Percentiles rank a stretch among this genome's conserved stretches.
Evolutionary conservation across 2,797 vertebrate genomes (phyloP).

Genomic region (Prunella strophiata): DNA sequence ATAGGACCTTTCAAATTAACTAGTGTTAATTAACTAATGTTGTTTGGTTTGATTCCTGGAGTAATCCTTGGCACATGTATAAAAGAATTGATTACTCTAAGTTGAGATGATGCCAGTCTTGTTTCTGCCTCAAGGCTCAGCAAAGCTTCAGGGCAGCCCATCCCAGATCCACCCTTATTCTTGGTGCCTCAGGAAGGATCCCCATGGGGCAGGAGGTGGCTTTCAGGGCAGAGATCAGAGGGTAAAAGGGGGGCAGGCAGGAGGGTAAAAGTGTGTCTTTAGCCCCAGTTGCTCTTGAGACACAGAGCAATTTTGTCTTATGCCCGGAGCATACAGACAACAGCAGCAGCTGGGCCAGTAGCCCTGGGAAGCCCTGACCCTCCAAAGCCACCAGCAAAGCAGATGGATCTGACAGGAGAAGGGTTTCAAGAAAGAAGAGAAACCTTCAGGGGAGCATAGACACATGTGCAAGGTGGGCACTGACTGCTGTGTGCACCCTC

Average conservation of each 20-base stretch:
- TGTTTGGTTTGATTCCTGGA: not conserved
- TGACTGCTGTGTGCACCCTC: not conserved
- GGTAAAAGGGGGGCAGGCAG: too few species aligned
- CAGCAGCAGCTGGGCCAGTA: not conserved
- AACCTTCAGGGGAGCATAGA: not conserved
- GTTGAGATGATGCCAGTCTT: not conserved
- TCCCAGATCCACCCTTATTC: not conserved
- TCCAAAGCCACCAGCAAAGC: not conserved
- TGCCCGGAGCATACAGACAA: not conserved
- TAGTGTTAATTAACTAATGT: not conserved
- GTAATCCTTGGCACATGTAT: not conserved
- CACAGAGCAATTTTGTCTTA: not conserved
- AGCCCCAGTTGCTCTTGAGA: not conserved
- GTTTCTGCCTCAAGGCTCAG: not conserved
- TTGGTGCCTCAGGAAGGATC: not conserved
- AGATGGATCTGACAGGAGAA: not conserved
- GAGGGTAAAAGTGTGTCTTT: not conserved
- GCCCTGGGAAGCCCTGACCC: not conserved
- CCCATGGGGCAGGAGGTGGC: not conserved
- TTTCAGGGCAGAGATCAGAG: not conserved
- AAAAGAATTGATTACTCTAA: not conserved
- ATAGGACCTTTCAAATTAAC: not conserved
- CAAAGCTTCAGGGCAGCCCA: not conserved
- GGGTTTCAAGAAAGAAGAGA: not conserved
- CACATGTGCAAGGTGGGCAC: fast-evolving